phyloP scores from a whole-genome alignment of 2,888 invertebrate genomes.

The Drosophila birchii region DNA sequence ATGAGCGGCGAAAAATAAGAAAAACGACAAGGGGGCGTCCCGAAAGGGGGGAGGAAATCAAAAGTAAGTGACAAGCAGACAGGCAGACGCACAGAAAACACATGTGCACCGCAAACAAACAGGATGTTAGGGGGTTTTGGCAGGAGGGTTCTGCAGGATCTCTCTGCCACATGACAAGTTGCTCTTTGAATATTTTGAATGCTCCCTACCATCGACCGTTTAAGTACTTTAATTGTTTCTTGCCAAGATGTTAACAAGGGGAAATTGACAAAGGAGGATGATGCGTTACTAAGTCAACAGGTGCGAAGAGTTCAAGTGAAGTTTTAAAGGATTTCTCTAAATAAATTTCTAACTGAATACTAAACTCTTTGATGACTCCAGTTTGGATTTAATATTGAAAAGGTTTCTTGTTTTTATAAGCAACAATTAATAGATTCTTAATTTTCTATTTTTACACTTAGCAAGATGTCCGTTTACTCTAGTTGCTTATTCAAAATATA shows the following conservation, averaged over 20 bases:
- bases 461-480: neutral
- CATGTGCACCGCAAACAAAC: conserved; percentile 80
- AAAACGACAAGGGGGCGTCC: conserved; percentile 20
- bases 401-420: no score
- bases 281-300: neutral
- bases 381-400: no score
- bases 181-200: conserved; percentile 65
- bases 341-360: no score
- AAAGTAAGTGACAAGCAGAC: conserved; percentile 80
- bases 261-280: neutral
- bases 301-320: neutral
- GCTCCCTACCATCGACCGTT: conserved; percentile 41
- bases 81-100: conserved; percentile 77
- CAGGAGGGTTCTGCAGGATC: neutral
- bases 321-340: neutral
- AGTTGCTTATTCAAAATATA: neutral
- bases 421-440: no score
- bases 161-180: conserved; percentile 57
- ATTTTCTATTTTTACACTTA: no score
- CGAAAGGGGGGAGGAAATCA: conserved; percentile 65
- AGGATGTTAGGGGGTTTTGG: conserved; percentile 45
- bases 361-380: no score
- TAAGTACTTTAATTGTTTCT: conserved; percentile 74
- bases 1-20: conserved; percentile 57
- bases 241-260: conserved; percentile 43